A percentile compares a stretch with the other conserved stretches of the same genome.
phyloP scores from a whole-genome alignment of 2,113 vertebrate species.

The Engraulis encrasicolus region DNA sequence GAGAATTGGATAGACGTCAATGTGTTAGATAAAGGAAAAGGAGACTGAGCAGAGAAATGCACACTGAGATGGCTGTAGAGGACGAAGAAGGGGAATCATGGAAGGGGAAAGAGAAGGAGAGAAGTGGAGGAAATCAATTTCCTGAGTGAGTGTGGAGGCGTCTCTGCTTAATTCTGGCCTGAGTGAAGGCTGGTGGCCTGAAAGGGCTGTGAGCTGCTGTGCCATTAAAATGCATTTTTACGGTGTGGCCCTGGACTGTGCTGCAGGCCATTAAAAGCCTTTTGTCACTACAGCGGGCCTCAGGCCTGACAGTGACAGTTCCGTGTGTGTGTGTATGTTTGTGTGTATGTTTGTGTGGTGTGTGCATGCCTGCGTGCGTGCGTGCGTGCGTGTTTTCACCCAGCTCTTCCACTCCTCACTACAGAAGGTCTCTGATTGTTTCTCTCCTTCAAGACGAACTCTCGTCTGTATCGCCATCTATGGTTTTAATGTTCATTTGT shows the following conservation, averaged over 20 bases:
- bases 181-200: slow-evolving; percentile 53
- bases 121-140: slow-evolving; percentile 51
- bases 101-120: not conserved
- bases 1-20: no score
- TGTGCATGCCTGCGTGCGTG: no score
- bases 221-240: no score
- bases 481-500: not conserved
- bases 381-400: no score
- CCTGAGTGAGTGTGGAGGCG: no score
- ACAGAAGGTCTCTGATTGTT: not conserved
- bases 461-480: not conserved
- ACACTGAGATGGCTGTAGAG: slow-evolving; percentile 31
- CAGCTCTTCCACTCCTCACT: no score
- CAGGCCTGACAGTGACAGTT: slow-evolving; percentile 50
- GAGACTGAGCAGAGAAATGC: slow-evolving; percentile 46
- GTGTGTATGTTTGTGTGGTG: no score
- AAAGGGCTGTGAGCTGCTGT: slow-evolving; percentile 36
- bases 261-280: slow-evolving; percentile 52
- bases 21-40: no score
- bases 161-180: slow-evolving; percentile 59
- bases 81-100: slow-evolving; percentile 32
- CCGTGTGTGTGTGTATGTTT: no score
- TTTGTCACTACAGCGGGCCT: slow-evolving; percentile 47
- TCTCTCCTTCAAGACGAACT: not conserved
- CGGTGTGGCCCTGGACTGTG: no score